Percentiles rank a stretch among this genome's conserved stretches.
These are phyloP conservation scores for Drosophila bipectinata DNA, from an alignment of 1,140 invertebrate genomes.

Conservation along the genomic window DNA sequence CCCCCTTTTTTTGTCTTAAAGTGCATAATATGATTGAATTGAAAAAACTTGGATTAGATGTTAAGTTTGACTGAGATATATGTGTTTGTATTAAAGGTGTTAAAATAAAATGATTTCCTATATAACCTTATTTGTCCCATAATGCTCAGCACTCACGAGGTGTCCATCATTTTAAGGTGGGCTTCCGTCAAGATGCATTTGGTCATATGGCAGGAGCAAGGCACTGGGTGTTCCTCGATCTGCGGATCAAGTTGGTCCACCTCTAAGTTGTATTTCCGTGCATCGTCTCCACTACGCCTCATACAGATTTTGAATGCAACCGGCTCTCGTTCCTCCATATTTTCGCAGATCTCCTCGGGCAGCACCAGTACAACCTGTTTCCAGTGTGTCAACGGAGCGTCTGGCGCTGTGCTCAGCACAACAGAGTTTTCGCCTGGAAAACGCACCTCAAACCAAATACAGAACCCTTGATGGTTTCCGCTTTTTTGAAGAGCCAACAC, in stretches of 20 bases:
- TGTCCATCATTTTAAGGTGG: slow-evolving; percentile 74
- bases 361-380: slow-evolving; percentile 97
- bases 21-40: slow-evolving; percentile 29
- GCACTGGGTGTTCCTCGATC: slow-evolving; percentile 89
- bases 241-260: slow-evolving; percentile 89
- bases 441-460: slow-evolving; percentile 88
- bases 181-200: slow-evolving; percentile 90
- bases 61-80: slow-evolving; percentile 79
- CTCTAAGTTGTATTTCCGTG: slow-evolving; percentile 86
- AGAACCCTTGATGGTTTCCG: slow-evolving; percentile 90
- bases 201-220: slow-evolving; percentile 90
- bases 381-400: slow-evolving; percentile 94
- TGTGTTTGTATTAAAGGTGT: slow-evolving; percentile 65
- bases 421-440: slow-evolving; percentile 85
- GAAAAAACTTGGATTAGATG: slow-evolving; percentile 44
- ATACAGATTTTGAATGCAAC: slow-evolving; percentile 89
- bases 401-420: slow-evolving; percentile 90
- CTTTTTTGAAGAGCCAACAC: slow-evolving; percentile 85
- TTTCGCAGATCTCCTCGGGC: slow-evolving; percentile 84
- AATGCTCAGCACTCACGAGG: slow-evolving; percentile 21
- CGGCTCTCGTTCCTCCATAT: slow-evolving; percentile 86
- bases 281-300: slow-evolving; percentile 84
- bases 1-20: neutral
- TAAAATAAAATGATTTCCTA: slow-evolving; percentile 43
- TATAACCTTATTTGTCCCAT: neutral